Percentiles rank a stretch among this genome's conserved stretches.
Evolutionary conservation across 2,797 vertebrate genomes (phyloP).

Genomic region (Cryptoblepharus egeriae): DNA sequence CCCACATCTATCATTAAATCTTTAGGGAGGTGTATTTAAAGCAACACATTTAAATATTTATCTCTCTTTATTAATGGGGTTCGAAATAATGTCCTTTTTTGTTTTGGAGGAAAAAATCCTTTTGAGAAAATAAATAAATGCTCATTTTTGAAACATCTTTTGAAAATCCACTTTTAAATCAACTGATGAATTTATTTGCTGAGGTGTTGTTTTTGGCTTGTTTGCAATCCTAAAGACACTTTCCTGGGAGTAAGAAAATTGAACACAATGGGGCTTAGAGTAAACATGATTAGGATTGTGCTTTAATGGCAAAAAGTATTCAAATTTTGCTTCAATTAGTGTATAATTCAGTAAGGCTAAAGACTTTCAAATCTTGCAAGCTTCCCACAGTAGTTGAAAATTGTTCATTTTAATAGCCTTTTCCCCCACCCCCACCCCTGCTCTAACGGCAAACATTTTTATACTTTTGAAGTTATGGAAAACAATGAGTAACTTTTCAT

Average conservation of each 20-base stretch:
- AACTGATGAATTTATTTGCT: too few relatives aligned
- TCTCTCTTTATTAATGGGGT: neutral
- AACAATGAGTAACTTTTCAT: neutral
- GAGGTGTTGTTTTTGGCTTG: too few relatives aligned
- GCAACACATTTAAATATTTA: slow-evolving; percentile 17
- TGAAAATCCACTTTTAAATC: too few relatives aligned
- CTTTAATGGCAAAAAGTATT: neutral
- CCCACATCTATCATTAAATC: neutral
- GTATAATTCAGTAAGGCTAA: neutral
- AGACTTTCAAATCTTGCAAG: slow-evolving; percentile 13
- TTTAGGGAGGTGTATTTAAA: slow-evolving; percentile 2
- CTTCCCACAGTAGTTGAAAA: neutral
- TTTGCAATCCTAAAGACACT: too few relatives aligned
- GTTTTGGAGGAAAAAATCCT: too few relatives aligned
- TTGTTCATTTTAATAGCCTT: neutral
- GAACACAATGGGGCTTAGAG: too few relatives aligned
- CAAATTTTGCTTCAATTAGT: neutral
- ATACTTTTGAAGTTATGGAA: too few relatives aligned
- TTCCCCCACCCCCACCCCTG: too few relatives aligned
- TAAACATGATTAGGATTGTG: too few relatives aligned
- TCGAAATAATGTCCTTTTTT: neutral
- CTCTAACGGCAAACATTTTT: too few relatives aligned
- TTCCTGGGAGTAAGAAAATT: too few relatives aligned
- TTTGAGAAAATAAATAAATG: slow-evolving; percentile 9
- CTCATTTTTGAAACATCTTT: neutral